Evolutionary conservation across 2,888 invertebrate genomes (phyloP), one percentile per base, ranked within the genome.

Genomic region (Leucoma salicis): DNA sequence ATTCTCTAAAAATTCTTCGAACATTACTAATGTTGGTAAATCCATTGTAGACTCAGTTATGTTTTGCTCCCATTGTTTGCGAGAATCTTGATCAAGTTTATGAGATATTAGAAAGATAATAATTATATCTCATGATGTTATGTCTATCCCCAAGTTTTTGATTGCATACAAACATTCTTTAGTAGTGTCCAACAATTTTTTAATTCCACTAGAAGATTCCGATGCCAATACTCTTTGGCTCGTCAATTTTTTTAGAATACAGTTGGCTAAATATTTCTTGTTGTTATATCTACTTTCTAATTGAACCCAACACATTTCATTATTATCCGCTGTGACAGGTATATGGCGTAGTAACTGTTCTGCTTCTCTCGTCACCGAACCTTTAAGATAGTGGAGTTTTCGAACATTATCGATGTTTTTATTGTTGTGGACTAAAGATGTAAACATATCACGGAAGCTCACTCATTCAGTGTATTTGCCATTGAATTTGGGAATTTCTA

Each of bases 81-180:
- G 8, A n/a, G 27, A 25, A 25, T 14, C 35, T 1, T 13, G 6
- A 8, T 29, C 29, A 7, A 29, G 14, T 12, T 29, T 29, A 7
- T 29, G 12, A 8, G 7, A 7, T 4, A 29, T 7, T 4, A 29
- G 10, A 29, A 11, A 29, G 13, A 29, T 29, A 7, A 29, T 29
- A 13, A 29, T 12, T 6, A 29, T 7, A 29, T 29, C 29, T 13
- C 29, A 29, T 12, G 29, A 13, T 4, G 1, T 27, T 14, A 3
- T 27, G 11, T 18, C 15, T 10, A 31, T 10, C 7, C 31, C 31
- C 3, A 31, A 8, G 12, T 25, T 35, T 35, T 35, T 25, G 1
- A 35, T 11, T n/a, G 14, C 14, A 27, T n/a, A 27, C 13, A 35
- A 8, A 41, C 40, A 41, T 25, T 41, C 35, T n/a, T 21, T 29